These are phyloP conservation scores for Drosophila affinis DNA, from an alignment of 2,888 invertebrate species.

Conservation along the genomic window DNA sequence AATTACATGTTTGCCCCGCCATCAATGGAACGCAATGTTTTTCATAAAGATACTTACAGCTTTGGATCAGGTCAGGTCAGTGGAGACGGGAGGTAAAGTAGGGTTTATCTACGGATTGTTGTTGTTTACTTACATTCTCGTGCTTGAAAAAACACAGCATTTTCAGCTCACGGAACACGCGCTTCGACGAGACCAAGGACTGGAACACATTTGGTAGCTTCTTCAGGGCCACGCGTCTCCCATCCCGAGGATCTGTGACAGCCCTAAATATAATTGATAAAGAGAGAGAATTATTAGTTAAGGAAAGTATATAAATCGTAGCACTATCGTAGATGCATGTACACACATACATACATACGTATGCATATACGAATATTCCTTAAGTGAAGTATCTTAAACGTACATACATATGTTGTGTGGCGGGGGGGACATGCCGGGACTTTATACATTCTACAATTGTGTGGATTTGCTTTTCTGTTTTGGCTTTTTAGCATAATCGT, in stretches of 20 bases:
- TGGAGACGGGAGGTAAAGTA: background rate
- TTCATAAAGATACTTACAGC: conserved; percentile 1
- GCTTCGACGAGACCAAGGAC: conserved; percentile 98
- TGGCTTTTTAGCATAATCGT: conserved; percentile 59
- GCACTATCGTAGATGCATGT: too few species aligned
- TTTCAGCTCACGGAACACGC: conserved; percentile 99
- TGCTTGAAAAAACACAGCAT: conserved; percentile 99
- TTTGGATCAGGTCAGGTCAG: background rate
- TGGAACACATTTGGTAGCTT: conserved; percentile 99
- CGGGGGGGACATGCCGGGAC: too few species aligned
- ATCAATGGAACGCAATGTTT: conserved; percentile 12
- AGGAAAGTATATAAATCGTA: background rate
- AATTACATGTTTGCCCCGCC: conserved; percentile 25
- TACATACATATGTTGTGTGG: too few species aligned
- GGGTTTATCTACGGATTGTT: background rate
- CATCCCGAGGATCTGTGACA: conserved; percentile 99
- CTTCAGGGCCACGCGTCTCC: conserved; percentile 98
- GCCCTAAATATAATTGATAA: conserved; percentile 88
- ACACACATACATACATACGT: too few species aligned
- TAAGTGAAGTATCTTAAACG: background rate
- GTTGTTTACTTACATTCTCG: conserved; percentile 95
- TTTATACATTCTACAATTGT: too few species aligned
- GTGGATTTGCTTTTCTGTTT: background rate
- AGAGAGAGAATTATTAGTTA: conserved; percentile 8
- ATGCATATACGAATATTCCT: too few species aligned